A percentile compares a stretch with the other conserved stretches of the same genome.
These are phyloP conservation scores for Cladorhizidae sp. DNA, from an alignment of 37 sponge, comb jelly and placozoan species.

Conservation along the genomic window DNA sequence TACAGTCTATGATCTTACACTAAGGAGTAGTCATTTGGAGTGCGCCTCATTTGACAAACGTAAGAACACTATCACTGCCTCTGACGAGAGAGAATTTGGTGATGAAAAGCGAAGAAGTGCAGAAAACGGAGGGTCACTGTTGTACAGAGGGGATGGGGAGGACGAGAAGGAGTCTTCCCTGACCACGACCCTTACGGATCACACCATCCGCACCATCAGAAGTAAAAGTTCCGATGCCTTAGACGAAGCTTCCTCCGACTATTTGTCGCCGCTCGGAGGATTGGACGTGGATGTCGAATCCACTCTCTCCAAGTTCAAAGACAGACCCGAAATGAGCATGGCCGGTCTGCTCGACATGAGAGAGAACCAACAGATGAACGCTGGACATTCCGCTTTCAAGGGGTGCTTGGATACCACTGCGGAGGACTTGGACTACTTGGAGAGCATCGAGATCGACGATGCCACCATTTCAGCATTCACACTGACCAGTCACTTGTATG, in stretches of 20 bases:
- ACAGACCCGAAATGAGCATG: constrained; percentile 32
- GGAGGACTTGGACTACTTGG: not conserved
- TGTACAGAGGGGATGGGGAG: not conserved
- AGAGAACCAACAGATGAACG: constrained; percentile 19
- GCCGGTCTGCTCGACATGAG: constrained; percentile 13
- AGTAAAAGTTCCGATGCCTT: not conserved
- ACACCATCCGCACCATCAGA: too few species aligned
- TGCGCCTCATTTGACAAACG: not conserved
- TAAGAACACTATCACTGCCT: not conserved
- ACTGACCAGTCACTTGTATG: constrained; percentile 41
- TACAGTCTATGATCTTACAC: not conserved
- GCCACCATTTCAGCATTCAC: constrained; percentile 51
- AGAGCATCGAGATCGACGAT: constrained; percentile 44
- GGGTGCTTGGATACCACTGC: not conserved
- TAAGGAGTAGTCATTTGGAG: not conserved
- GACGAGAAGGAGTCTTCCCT: too few species aligned
- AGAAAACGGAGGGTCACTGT: not conserved
- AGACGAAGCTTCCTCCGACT: not conserved
- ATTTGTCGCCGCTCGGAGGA: not conserved
- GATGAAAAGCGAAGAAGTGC: not conserved
- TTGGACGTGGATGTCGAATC: constrained; percentile 1
- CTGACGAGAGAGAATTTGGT: not conserved
- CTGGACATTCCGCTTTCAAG: not conserved
- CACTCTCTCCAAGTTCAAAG: constrained; percentile 10
- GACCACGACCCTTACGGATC: too few species aligned